phyloP scores from a whole-genome alignment of 64 coral and sea anemone genomes.

The Stichodactyla helianthus region DNA sequence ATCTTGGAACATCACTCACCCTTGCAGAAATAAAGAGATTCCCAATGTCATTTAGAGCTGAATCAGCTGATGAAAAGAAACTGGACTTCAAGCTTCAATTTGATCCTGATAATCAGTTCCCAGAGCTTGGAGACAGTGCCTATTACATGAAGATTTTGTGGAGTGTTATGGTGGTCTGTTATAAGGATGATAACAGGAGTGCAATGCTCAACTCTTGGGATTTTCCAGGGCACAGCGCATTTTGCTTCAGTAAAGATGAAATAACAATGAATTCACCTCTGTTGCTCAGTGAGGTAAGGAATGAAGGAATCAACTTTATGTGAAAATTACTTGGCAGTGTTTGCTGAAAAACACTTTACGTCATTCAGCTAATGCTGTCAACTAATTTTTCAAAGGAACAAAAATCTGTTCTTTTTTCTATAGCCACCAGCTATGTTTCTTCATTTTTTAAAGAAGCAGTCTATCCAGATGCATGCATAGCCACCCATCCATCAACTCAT shows the following conservation, averaged over 20 bases:
- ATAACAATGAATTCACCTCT: slow-evolving; percentile 58
- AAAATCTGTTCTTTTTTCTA: too few relatives aligned
- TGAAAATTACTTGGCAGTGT: too few relatives aligned
- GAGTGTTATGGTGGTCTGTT: slow-evolving; percentile 72
- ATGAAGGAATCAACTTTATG: too few relatives aligned
- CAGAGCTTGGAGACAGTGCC: slow-evolving; percentile 77
- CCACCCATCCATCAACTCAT: too few relatives aligned
- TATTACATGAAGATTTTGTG: slow-evolving; percentile 94
- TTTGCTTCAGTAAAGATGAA: slow-evolving; percentile 85
- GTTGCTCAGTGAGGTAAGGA: slow-evolving; percentile 67
- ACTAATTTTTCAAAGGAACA: too few relatives aligned
- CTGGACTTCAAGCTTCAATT: slow-evolving; percentile 83
- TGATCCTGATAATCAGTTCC: slow-evolving; percentile 55
- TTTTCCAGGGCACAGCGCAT: slow-evolving; percentile 67
- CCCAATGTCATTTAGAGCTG: slow-evolving; percentile 47
- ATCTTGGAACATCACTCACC: slow-evolving; percentile 34
- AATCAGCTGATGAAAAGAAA: slow-evolving; percentile 34
- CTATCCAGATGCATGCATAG: too few relatives aligned
- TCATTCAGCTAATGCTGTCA: too few relatives aligned
- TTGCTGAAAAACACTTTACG: too few relatives aligned
- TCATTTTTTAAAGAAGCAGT: too few relatives aligned
- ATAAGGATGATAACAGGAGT: slow-evolving; percentile 72
- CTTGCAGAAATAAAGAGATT: slow-evolving; percentile 59
- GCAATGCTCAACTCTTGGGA: slow-evolving; percentile 63
- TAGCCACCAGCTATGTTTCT: too few relatives aligned